Evolutionary conservation across 2,797 vertebrate genomes (phyloP), one percentile per base, ranked within the genome.

Genomic region (Phataginus tricuspis): DNA sequence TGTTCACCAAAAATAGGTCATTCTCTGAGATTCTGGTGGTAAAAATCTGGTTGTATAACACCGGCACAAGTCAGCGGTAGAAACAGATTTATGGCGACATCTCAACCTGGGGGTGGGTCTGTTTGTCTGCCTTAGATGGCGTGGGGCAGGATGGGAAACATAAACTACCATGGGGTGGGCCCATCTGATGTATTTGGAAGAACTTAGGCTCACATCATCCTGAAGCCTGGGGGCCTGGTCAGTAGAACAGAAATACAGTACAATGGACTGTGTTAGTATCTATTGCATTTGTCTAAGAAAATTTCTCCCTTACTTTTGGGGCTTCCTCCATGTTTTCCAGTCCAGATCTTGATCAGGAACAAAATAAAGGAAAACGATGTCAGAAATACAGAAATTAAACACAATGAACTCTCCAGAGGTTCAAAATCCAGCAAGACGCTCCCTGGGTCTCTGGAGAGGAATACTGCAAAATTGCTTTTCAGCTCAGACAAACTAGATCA

Each of bases 1-100:
- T 59, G 3, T 69, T 96, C 85, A 34, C 66, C 51, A 19, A 84
- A 92, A 84, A 75, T 86, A 86, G 34, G 53, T 86, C 90, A 79
- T 86, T 94, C 31, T 91, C 25, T 63, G 10, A 68, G 49, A 68
- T 51, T 7, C 55, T 49, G 37, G 9, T 74, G 77, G 77, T 66
- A 71, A 74, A 74, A 84, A 27, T 84, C n/a, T 12, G 45, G 9
- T 45, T 45, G 45, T 45, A 45, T 45, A 45, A 80, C 31, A 7
- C 31, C 19, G 42, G 23, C 23, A 92, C 31, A 68, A 53, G 39
- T 21, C 4, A 29, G 7, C 9, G 5, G 66, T 45, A 49, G 37
- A 77, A 64, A 66, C 34, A n/a, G 15, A 31, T 51, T 34, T 29
- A 3, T 1, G 2, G 61, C 6, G 18, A 37, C 7, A 0, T 25